Evolutionary conservation across 1,140 invertebrate species (phyloP), one percentile per base, ranked within the genome.

Genomic region (Tetramorium simillimum): DNA sequence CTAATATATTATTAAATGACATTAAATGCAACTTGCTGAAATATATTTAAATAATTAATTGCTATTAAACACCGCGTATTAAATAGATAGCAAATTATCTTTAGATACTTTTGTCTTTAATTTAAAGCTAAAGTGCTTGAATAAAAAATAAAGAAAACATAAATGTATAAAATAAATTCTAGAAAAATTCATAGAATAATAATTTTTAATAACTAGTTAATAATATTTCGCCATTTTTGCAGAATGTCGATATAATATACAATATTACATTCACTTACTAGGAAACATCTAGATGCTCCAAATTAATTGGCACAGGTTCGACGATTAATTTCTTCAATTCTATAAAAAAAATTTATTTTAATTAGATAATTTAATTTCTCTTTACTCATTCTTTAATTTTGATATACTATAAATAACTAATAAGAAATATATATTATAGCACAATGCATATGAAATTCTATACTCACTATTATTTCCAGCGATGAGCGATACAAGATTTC

Each of bases 221-320:
- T 28, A 49, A 3, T 75, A 40, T 56, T 56, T 21, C 1, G 7
- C 53, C 16, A 58, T 16, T 56, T 75, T 58, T 63, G 10, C 1
- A n/a, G 18, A n/a, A 62, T 46, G 12, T 60, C 9, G 2, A 62
- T 62, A 21, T 33, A 1, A 28, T n/a, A 14, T 33, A 21, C 53
- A 33, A 7, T 33, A 21, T 60, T 21, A 58, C 28, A 72, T 85
- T 86, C 82, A 96, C 95, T 96, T 91, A 96, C 96, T 97, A 96
- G 6, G 97, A 98, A 14, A 98, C 96, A 92, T 98, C 97, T 21
- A 98, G 94, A 89, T 98, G 97, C 87, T 97, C 96, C 40, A 98
- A 94, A 92, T 97, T 96, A 5, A 95, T 94, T 18, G 97, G 97
- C 43, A 96, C 95, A 63, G 97, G 96, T 53, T 96, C 96, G 28